Evolutionary conservation across 2,888 invertebrate species (phyloP).

Genomic region (Physocephala rufipes): DNA sequence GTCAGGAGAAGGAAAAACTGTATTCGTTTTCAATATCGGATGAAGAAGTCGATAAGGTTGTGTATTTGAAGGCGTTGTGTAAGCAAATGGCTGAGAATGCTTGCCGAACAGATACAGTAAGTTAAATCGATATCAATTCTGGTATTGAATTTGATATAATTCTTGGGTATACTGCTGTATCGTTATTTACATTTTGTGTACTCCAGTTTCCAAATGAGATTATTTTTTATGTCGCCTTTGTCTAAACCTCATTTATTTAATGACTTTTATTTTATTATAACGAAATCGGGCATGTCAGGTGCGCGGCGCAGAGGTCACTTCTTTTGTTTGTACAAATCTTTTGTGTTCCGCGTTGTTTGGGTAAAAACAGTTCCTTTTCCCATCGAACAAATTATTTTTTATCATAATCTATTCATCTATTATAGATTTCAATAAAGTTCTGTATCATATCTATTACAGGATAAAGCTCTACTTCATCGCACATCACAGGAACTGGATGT

Average conservation of each 20-base stretch:
- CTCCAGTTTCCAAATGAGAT: no score
- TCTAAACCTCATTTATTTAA: no score
- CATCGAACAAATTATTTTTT: background rate
- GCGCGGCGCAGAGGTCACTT: no score
- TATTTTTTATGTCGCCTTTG: no score
- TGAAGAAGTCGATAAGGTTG: constrained; percentile 82
- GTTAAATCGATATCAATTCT: constrained; percentile 53
- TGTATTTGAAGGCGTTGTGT: constrained; percentile 84
- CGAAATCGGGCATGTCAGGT: no score
- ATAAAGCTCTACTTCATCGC: constrained; percentile 61
- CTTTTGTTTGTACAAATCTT: no score
- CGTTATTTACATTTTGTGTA: no score
- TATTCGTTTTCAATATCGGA: constrained; percentile 88
- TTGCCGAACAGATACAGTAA: constrained; percentile 91
- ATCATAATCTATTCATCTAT: background rate
- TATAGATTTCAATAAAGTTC: background rate
- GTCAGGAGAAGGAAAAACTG: constrained; percentile 87
- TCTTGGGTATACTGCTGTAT: no score
- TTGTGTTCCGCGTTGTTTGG: no score
- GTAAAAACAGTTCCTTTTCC: no score
- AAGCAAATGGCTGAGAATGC: constrained; percentile 92
- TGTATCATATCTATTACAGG: constrained; percentile 49
- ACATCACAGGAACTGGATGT: constrained; percentile 80
- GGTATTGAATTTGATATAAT: no score
- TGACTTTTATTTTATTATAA: no score